Conservation (phyloP, 2,888 invertebrate genomes). For the Stomorhina lunata region DNA sequence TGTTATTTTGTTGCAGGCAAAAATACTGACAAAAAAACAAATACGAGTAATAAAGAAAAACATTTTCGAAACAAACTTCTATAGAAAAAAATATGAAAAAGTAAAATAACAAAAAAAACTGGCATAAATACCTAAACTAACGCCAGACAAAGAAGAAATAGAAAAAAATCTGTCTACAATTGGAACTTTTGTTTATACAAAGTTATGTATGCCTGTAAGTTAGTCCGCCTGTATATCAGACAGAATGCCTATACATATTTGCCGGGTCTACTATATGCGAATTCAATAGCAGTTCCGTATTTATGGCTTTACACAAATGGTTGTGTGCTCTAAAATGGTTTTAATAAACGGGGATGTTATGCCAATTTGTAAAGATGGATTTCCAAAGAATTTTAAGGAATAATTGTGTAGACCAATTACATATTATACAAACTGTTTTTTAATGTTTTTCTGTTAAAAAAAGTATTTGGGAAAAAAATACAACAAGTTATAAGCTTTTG, state of each 20-base stretch:
- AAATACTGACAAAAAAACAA: not conserved
- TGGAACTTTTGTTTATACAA: not conserved
- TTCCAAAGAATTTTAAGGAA: not conserved
- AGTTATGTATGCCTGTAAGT: not conserved
- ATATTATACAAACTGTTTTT: no score
- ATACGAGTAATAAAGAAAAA: not conserved
- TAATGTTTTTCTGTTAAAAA: no score
- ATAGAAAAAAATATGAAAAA: not conserved
- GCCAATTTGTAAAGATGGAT: not conserved
- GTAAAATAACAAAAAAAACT: slow-evolving; percentile 19
- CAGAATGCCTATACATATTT: no score
- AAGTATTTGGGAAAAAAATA: no score
- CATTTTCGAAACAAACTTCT: not conserved
- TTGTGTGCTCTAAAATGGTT: slow-evolving; percentile 9
- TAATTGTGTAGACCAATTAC: no score
- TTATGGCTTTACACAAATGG: not conserved
- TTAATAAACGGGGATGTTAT: slow-evolving; percentile 33
- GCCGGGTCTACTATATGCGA: not conserved
- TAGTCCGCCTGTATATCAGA: not conserved
- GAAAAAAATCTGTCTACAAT: not conserved
- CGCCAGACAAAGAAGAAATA: not conserved
- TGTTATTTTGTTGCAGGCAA: not conserved
- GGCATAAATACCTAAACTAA: not conserved
- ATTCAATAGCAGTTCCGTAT: slow-evolving; percentile 17
- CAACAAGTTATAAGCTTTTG: no score